Evolutionary conservation across 2,797 vertebrate species (phyloP), one percentile per base, ranked within the genome.

Genomic region (Lacerta bilineata): DNA sequence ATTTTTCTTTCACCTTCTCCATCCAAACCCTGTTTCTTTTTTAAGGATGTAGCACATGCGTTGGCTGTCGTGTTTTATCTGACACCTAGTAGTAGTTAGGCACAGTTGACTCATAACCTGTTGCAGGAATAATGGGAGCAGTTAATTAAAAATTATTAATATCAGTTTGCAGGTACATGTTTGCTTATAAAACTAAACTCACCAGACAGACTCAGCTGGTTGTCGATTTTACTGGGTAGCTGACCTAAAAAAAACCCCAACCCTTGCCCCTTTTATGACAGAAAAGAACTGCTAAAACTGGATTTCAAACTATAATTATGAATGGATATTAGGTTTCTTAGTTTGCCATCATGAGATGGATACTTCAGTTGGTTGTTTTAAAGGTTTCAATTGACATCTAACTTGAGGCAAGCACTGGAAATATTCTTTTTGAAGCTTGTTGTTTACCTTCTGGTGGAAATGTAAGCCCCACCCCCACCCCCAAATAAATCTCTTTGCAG

Each of bases 1-100:
- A 50, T 50, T 89, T 92, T 87, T 92, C 55, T 80, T 90, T 74
- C 46, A 72, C 59, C 55, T 85, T 86, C 43, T 81, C 55, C 74
- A 33, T 61, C 43, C 81, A 84, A 87, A 25, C 72, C 66, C 80
- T 89, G 83, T 74, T 92, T 50, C 69, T 25, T 92, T 74, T 80
- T 87, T 15, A 83, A 91, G 80, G 69, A 68, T 82, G 39, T 72
- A 86, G 90, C 91, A 71, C 13, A 72, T 68, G 7, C 0, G 2
- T 80, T 59, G 43, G 36, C 74, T 72, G 61, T 88, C 46, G 1
- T 85, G 1, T 29, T 78, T 71, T 84, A 29, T 64, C 36, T 72
- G 15, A 46, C 11, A 8, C 90, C 87, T 39, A 80, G 15, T 20
- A 27, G 13, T 90, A 27, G 74, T 69, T 61, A 7, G 50, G 41